A percentile compares a stretch with the other conserved stretches of the same genome.
phyloP scores from a whole-genome alignment of 2,797 vertebrate species.

The Poeciliopsis paucimaculata region DNA sequence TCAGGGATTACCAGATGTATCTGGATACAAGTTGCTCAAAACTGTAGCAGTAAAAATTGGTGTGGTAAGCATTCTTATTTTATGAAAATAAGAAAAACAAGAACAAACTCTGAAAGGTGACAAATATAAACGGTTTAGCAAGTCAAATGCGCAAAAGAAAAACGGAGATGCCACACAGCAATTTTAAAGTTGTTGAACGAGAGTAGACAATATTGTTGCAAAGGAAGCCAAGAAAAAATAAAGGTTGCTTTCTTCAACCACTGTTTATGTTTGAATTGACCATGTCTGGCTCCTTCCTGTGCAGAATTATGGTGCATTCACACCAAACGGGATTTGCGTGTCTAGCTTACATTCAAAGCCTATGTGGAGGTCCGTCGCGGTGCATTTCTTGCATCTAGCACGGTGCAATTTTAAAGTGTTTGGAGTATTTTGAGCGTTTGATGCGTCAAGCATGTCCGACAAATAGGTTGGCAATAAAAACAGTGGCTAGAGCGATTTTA shows the following conservation, averaged over 20 bases:
- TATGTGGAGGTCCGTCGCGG: too few relatives aligned
- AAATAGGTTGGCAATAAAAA: too few relatives aligned
- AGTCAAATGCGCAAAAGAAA: not conserved
- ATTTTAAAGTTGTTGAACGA: not conserved
- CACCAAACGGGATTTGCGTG: too few relatives aligned
- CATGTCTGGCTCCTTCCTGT: not conserved
- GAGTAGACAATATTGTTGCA: not conserved
- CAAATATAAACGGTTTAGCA: not conserved
- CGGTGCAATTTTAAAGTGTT: too few relatives aligned
- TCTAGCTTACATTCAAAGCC: too few relatives aligned
- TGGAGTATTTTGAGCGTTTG: too few relatives aligned
- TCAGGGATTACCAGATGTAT: slow-evolving; percentile 19
- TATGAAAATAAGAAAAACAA: too few relatives aligned
- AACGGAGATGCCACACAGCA: not conserved
- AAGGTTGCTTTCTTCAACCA: not conserved
- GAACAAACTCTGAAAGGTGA: not conserved
- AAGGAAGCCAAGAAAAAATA: not conserved
- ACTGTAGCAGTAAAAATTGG: slow-evolving; percentile 28
- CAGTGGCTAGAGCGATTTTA: too few relatives aligned
- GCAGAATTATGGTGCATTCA: not conserved
- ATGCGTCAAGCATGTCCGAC: too few relatives aligned
- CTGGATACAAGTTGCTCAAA: slow-evolving; percentile 8
- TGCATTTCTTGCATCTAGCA: too few relatives aligned
- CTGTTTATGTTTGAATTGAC: not conserved
- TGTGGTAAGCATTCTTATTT: not conserved